Evolutionary conservation across 2,888 invertebrate species (phyloP).

Genomic region (Bursaphelenchus okinawaensis): DNA sequence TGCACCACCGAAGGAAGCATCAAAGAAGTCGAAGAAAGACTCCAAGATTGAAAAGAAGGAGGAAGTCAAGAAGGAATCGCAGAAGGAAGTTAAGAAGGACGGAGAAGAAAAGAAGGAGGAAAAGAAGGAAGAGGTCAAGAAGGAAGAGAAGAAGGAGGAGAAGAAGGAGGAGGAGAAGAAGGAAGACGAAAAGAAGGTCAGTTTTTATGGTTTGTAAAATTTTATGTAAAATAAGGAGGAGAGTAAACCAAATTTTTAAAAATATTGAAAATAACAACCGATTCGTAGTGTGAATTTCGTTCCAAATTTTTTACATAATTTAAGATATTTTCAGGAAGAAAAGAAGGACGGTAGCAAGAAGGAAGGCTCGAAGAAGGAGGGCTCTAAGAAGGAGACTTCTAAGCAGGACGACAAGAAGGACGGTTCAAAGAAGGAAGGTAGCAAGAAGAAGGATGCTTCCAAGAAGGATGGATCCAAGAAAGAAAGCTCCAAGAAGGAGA

Average conservation of each 20-base stretch:
- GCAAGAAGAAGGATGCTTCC: neutral
- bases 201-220: no score
- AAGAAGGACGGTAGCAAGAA: neutral
- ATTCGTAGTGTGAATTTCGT: no score
- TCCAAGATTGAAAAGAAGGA: neutral
- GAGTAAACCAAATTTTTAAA: no score
- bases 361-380: neutral
- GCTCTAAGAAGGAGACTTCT: neutral
- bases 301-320: no score
- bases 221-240: neutral
- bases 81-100: neutral
- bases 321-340: no score
- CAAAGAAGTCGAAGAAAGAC: neutral
- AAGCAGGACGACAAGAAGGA: neutral
- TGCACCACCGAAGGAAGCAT: neutral
- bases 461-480: neutral
- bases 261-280: no score
- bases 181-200: neutral
- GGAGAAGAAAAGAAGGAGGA: neutral
- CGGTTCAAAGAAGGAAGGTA: no score
- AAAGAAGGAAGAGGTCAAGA: neutral
- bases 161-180: neutral
- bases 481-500: neutral
- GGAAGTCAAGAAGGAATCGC: neutral
- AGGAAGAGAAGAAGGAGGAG: neutral